Evolutionary conservation across 2,888 invertebrate genomes (phyloP), one percentile per base, ranked within the genome.

Genomic region (Phymatocera aterrima): DNA sequence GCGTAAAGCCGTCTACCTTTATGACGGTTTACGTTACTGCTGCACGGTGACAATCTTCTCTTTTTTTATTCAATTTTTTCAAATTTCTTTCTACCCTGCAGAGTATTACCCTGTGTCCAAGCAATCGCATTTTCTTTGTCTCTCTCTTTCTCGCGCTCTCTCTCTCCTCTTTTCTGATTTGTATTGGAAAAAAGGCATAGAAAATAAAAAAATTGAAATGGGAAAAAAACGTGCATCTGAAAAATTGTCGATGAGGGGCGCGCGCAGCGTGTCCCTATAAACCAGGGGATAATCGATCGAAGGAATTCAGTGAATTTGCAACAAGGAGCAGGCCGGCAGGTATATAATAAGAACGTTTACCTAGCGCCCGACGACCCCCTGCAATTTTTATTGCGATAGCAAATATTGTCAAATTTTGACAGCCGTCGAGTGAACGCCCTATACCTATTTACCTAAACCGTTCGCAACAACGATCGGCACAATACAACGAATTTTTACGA

Each of bases 1-100:
- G 78, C 37, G 68, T 68, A 78, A 51, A 79, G 70, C 75, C 57
- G 37, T 60, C 57, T 34, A 57, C 81, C 81, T 82, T 81, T 82
- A 81, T 80, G 81, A 81, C 83, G 83, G 83, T 84, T 87, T 85
- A 86, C 86, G 84, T 85, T 85, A 85, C 85, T 81, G 83, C 83
- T 12, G 12, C 43, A 43, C 43, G 34, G 61, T 82, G 82, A 85
- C 83, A 81, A 82, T 84, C 82, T 75, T 40, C 1, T 18, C 57
- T 15, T 6, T 18, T n/a, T n/a, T n/a, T n/a, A n/a, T n/a, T n/a
- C 40, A 28, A 24, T 12, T n/a, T 10, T 21, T 12, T 24, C n/a
- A n/a, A n/a, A n/a, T n/a, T n/a, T n/a, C n/a, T n/a, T n/a, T n/a
- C n/a, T n/a, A n/a, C n/a, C n/a, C n/a, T n/a, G n/a, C n/a, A n/a